These are phyloP conservation scores for human (Homo sapiens) DNA, from an alignment of 2,113 vertebrate genomes.

Conservation along the genomic window DNA sequence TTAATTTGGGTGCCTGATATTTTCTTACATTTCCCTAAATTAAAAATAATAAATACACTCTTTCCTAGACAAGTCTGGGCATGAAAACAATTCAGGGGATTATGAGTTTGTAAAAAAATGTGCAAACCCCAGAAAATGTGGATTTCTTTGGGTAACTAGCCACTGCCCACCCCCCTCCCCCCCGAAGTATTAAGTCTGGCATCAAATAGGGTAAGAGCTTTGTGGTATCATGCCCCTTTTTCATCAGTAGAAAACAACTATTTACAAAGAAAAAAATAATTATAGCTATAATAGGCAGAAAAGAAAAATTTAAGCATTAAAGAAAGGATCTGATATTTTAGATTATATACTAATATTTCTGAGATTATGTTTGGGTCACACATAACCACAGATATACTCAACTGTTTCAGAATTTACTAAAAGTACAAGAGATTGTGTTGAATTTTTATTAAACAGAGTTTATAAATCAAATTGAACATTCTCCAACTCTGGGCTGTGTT, in stretches of 20 bases:
- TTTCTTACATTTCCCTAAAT: conserved; percentile 80
- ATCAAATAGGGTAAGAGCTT: conserved; percentile 45
- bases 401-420: conserved; percentile 68
- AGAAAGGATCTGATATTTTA: conserved; percentile 40
- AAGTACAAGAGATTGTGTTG: conserved; percentile 50
- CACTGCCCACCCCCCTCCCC: rapidly evolving
- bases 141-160: conserved; percentile 34
- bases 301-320: conserved; percentile 19
- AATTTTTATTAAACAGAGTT: conserved; percentile 62
- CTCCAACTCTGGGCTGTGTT: conserved; percentile 55
- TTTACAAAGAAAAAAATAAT: conserved; percentile 52
- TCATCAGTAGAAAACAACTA: conserved; percentile 22
- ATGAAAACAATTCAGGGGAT: conserved; percentile 56
- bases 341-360: conserved; percentile 45
- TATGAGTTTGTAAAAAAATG: conserved; percentile 20
- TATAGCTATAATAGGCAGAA: not conserved
- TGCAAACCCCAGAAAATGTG: conserved; percentile 32
- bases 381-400: conserved; percentile 33
- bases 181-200: conserved; percentile 34
- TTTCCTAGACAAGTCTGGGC: conserved; percentile 47
- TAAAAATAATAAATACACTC: conserved; percentile 75
- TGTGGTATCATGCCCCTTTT: conserved; percentile 13
- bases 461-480: conserved; percentile 65
- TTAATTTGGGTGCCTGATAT: conserved; percentile 80
- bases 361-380: conserved; percentile 49